phyloP scores from a whole-genome alignment of 2,888 invertebrate species.

The Diarsia rubi region DNA sequence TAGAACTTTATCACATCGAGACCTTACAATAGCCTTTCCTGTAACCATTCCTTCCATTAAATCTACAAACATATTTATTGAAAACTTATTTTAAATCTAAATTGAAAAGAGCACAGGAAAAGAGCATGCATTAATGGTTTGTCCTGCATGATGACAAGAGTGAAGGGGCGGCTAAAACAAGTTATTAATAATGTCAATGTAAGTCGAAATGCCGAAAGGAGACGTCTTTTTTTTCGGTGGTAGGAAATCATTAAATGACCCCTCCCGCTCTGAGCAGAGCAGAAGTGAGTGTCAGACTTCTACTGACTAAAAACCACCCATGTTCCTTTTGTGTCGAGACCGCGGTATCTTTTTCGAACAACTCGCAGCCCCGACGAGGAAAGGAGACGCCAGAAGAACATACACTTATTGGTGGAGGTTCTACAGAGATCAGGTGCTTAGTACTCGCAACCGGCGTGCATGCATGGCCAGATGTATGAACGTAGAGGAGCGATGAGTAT shows the following conservation, averaged over 20 bases:
- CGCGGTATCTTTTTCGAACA: too few species aligned
- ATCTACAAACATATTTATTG: neutral
- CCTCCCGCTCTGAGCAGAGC: too few species aligned
- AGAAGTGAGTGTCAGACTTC: too few species aligned
- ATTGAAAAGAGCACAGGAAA: neutral
- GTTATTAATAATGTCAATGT: neutral
- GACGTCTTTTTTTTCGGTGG: too few species aligned
- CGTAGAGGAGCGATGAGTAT: neutral
- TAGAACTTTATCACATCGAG: constrained; percentile 41
- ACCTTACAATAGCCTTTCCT: constrained; percentile 28
- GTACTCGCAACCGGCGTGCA: neutral
- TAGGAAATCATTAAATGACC: too few species aligned
- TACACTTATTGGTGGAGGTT: too few species aligned
- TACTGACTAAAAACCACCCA: too few species aligned
- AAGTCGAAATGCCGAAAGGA: neutral
- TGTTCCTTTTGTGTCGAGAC: too few species aligned
- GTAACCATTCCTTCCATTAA: constrained; percentile 26
- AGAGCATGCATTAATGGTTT: neutral
- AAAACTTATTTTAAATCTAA: constrained; percentile 16
- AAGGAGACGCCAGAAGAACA: too few species aligned
- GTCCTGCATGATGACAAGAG: neutral
- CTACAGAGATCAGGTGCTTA: too few species aligned
- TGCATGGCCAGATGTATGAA: neutral
- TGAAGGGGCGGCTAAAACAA: neutral
- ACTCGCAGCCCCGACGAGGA: too few species aligned